Percentiles rank a stretch among this genome's conserved stretches.
Conservation (phyloP, 2,113 vertebrate species). For the Lethenteron camtschaticum region DNA sequence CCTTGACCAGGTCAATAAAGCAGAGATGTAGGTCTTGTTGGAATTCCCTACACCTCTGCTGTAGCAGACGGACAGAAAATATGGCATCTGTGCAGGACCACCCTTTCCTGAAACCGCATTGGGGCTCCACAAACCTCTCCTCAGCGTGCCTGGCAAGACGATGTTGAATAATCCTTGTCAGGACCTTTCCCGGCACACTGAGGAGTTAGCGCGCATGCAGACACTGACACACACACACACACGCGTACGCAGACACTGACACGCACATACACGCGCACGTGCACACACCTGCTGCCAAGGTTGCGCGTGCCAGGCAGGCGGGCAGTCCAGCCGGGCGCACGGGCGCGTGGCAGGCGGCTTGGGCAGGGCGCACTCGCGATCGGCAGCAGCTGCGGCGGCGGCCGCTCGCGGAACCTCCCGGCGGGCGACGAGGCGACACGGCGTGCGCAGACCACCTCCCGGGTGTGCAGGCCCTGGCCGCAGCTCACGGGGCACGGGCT, state of each 20-base stretch:
- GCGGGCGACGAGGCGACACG: too few relatives aligned
- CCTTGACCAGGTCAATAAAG: too few relatives aligned
- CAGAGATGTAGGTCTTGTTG: too few relatives aligned
- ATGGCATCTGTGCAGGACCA: too few relatives aligned
- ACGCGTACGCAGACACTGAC: background rate
- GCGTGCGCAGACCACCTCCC: slow-evolving; percentile 54
- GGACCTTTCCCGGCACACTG: too few relatives aligned
- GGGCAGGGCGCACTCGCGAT: slow-evolving; percentile 25
- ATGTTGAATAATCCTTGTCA: too few relatives aligned
- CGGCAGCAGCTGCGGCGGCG: slow-evolving; percentile 10
- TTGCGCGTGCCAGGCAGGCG: slow-evolving; percentile 44
- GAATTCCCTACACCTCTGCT: too few relatives aligned
- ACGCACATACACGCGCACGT: background rate
- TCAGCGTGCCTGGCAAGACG: too few relatives aligned
- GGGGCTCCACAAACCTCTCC: too few relatives aligned
- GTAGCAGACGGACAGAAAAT: too few relatives aligned
- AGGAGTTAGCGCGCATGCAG: too few relatives aligned
- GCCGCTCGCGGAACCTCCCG: slow-evolving; percentile 17
- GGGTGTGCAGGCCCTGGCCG: slow-evolving; percentile 55
- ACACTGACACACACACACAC: background rate
- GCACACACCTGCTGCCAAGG: slow-evolving; percentile 52
- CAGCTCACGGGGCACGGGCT: slow-evolving; percentile 63
- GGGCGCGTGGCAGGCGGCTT: slow-evolving; percentile 43
- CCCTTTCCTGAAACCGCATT: too few relatives aligned
- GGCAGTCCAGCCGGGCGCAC: slow-evolving; percentile 59